Conservation (phyloP, 2,888 invertebrate species). For the Leptopterna dolabrata region DNA sequence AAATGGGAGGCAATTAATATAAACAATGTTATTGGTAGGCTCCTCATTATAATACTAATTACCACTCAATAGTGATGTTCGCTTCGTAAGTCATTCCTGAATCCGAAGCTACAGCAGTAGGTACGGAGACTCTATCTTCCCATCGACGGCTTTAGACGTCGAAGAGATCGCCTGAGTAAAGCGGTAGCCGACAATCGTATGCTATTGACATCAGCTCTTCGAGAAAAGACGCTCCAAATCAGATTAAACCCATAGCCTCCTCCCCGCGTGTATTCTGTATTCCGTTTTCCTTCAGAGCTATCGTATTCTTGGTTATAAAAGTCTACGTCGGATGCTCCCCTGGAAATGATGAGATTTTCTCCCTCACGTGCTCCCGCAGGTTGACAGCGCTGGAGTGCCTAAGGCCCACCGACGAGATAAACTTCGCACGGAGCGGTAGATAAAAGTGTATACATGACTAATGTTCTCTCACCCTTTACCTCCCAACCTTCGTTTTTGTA, state of each 20-base stretch:
- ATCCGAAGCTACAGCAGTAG: too few relatives aligned
- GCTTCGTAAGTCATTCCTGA: too few relatives aligned
- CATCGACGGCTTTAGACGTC: background rate
- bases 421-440: background rate
- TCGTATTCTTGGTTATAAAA: background rate
- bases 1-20: too few relatives aligned
- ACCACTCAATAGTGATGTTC: too few relatives aligned
- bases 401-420: background rate
- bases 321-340: background rate
- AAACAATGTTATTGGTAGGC: too few relatives aligned
- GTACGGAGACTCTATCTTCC: too few relatives aligned
- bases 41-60: too few relatives aligned
- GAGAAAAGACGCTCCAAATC: background rate
- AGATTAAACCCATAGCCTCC: background rate
- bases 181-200: background rate
- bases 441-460: background rate
- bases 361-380: background rate
- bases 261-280: background rate
- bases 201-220: background rate
- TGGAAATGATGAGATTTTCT: constrained; percentile 6
- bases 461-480: background rate
- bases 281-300: background rate
- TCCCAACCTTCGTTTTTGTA: background rate
- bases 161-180: background rate
- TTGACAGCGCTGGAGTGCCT: constrained; percentile 7